These are phyloP conservation scores for Sebastes vulpes DNA, from an alignment of 2,797 vertebrate genomes.

Conservation along the genomic window DNA sequence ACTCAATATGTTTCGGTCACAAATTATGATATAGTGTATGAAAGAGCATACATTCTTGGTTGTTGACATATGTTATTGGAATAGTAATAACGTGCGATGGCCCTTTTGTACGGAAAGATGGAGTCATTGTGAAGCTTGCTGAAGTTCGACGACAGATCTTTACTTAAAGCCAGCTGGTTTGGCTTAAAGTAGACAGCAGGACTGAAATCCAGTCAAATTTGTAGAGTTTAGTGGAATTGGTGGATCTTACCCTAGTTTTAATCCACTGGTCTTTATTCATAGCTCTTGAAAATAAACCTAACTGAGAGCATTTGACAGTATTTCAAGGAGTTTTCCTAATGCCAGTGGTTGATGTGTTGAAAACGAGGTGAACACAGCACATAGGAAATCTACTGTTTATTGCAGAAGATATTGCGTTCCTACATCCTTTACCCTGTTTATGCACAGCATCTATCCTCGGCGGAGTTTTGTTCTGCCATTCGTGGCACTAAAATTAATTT, in stretches of 20 bases:
- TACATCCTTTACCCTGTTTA: slow-evolving; percentile 11
- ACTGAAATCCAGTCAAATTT: slow-evolving; percentile 31
- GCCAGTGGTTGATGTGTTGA: neutral
- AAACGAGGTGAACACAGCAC: neutral
- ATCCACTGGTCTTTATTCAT: slow-evolving; percentile 6
- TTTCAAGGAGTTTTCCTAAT: neutral
- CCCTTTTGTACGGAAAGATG: neutral
- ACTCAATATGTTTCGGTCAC: neutral
- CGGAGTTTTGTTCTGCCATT: slow-evolving; percentile 9
- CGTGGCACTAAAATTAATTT: slow-evolving; percentile 25
- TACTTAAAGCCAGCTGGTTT: slow-evolving; percentile 16
- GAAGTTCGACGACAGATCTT: neutral
- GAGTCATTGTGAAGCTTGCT: neutral
- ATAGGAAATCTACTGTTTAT: neutral
- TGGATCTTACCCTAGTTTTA: slow-evolving; percentile 4
- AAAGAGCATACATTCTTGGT: neutral
- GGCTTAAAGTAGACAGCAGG: slow-evolving; percentile 24
- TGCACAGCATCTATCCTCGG: slow-evolving; percentile 4
- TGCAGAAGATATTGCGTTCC: neutral
- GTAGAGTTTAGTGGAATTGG: slow-evolving; percentile 22
- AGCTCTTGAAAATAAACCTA: slow-evolving; percentile 3
- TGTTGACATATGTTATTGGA: neutral
- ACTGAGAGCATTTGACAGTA: neutral
- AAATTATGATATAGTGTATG: neutral
- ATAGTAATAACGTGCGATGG: neutral